These are phyloP conservation scores for Maniola jurtina DNA, from an alignment of 1,140 invertebrate species.

Conservation along the genomic window DNA sequence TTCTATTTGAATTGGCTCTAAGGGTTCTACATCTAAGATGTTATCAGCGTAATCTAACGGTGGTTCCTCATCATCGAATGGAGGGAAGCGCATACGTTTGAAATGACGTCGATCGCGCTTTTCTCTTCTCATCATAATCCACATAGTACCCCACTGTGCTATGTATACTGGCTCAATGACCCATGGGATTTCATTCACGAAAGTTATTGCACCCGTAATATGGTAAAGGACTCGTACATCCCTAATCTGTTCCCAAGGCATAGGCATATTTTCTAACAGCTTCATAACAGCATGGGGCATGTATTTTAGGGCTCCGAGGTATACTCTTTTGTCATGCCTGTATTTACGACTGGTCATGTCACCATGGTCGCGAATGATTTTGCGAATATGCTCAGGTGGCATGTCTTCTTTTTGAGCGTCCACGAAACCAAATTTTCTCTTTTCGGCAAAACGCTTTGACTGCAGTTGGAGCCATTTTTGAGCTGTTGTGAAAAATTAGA, in stretches of 20 bases:
- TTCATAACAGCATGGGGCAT: constrained; percentile 99
- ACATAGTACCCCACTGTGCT: constrained; percentile 99
- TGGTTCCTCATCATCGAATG: constrained; percentile 99
- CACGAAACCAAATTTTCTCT: constrained; percentile 98
- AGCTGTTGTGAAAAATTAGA: constrained; percentile 76
- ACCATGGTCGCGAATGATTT: constrained; percentile 99
- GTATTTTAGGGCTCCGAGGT: constrained; percentile 98
- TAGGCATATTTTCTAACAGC: constrained; percentile 99
- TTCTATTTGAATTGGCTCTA: constrained; percentile 99
- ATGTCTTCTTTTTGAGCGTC: constrained; percentile 99
- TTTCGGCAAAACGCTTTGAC: constrained; percentile 98
- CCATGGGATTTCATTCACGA: constrained; percentile 99
- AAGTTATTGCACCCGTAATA: constrained; percentile 99
- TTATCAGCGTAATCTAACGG: constrained; percentile 99
- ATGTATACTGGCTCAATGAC: constrained; percentile 99
- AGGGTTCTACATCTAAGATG: constrained; percentile 98
- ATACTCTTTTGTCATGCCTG: constrained; percentile 98
- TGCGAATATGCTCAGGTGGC: constrained; percentile 99
- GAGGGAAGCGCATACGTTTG: constrained; percentile 99
- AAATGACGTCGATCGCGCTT: constrained; percentile 99
- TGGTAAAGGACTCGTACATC: constrained; percentile 99
- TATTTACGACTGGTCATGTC: constrained; percentile 99
- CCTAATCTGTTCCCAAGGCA: constrained; percentile 99
- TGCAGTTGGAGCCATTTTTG: constrained; percentile 99
- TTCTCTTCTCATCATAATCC: constrained; percentile 99